These are phyloP conservation scores for Nematostella vectensis DNA, from an alignment of 92 coral and sea anemone genomes.

Conservation along the genomic window DNA sequence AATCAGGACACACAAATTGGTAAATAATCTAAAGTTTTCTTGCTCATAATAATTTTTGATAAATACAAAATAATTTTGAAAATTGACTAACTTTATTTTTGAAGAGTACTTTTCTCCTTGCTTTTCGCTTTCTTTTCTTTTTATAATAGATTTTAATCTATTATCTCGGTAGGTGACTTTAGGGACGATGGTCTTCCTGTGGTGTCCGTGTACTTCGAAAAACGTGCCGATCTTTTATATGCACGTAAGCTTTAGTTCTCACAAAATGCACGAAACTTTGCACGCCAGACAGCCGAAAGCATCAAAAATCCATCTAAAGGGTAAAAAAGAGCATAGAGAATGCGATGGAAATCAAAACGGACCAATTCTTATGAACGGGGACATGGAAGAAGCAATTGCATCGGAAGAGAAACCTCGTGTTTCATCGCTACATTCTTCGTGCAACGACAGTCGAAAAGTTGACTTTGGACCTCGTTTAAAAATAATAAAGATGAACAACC, in stretches of 20 bases:
- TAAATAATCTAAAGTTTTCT: no score
- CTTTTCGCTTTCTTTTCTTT: no score
- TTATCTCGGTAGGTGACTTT: no score
- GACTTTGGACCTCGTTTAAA: conserved; percentile 69
- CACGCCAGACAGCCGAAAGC: conserved; percentile 10
- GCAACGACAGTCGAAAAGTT: neutral
- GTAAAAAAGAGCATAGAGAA: conserved; percentile 26
- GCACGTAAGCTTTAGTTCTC: neutral
- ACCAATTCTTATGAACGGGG: conserved; percentile 18
- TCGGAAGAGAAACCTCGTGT: conserved; percentile 20
- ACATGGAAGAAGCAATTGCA: conserved; percentile 13
- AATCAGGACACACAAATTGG: no score
- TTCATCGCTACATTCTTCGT: neutral
- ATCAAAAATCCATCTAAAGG: conserved; percentile 8
- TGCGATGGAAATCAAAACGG: conserved; percentile 33
- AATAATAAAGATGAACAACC: conserved; percentile 78
- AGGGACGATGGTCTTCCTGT: neutral
- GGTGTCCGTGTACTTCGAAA: neutral
- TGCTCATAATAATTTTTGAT: no score
- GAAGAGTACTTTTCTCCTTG: no score
- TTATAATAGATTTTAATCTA: no score
- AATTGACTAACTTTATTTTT: no score
- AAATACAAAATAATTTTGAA: no score
- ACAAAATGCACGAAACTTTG: conserved; percentile 24
- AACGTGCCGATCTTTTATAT: conserved; percentile 6